Percentiles rank a stretch among this genome's conserved stretches.
These are phyloP conservation scores for Aselliscus stoliczkanus DNA, from an alignment of 2,797 vertebrate genomes.

Conservation along the genomic window DNA sequence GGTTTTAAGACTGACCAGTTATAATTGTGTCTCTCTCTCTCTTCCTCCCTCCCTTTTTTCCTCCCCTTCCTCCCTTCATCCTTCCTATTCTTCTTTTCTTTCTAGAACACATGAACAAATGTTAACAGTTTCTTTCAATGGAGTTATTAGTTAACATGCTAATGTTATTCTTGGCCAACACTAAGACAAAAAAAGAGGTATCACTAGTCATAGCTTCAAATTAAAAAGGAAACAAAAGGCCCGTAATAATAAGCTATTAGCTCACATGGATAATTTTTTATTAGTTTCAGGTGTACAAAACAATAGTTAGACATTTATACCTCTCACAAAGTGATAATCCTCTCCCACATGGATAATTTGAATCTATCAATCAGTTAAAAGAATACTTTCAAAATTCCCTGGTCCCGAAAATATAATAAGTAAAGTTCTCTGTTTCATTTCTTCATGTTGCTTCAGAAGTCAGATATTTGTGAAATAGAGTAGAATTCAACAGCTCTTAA, in stretches of 20 bases:
- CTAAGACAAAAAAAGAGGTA: background rate
- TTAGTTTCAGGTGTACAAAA: too few species aligned
- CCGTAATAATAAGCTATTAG: background rate
- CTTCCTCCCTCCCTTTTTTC: background rate
- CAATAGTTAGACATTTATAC: too few species aligned
- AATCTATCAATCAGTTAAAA: background rate
- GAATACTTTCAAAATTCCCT: constrained; percentile 41
- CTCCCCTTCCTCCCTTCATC: background rate
- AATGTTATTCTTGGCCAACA: background rate
- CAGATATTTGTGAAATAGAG: background rate
- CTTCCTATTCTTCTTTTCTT: background rate
- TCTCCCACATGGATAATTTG: background rate
- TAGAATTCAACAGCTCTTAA: background rate
- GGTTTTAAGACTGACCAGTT: background rate
- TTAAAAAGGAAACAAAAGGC: background rate
- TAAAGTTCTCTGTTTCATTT: background rate
- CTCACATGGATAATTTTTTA: background rate
- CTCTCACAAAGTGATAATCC: too few species aligned
- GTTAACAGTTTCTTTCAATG: constrained; percentile 8
- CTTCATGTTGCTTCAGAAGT: constrained; percentile 2
- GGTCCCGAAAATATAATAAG: background rate
- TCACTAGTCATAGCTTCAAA: background rate
- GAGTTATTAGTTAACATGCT: constrained; percentile 9
- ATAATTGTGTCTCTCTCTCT: background rate
- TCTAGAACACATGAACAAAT: background rate